Evolutionary conservation across 2,113 vertebrate species (phyloP).

Genomic region (Channa argus): DNA sequence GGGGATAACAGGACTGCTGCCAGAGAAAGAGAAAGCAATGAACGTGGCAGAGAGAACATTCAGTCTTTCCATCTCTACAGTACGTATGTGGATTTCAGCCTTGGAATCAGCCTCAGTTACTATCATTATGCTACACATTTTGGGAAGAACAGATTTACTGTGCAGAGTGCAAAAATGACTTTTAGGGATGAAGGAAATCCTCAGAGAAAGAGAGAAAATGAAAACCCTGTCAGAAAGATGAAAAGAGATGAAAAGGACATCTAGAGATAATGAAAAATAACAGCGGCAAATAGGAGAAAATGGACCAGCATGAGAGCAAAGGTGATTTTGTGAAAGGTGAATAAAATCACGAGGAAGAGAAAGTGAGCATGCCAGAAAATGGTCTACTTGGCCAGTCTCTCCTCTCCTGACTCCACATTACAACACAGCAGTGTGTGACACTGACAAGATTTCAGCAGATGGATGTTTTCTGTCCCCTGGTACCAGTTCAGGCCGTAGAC

Average conservation of each 20-base stretch:
- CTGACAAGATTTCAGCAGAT: conserved; percentile 30
- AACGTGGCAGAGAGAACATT: conserved; percentile 31
- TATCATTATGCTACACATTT: conserved; percentile 48
- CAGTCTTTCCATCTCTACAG: conserved; percentile 19
- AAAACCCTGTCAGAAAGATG: conserved; percentile 57
- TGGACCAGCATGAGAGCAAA: conserved; percentile 23
- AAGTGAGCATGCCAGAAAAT: conserved; percentile 14
- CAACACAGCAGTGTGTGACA: conserved; percentile 24
- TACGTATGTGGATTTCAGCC: conserved; percentile 24
- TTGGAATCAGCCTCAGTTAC: conserved; percentile 22
- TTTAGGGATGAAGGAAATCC: conserved; percentile 59
- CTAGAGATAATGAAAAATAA: conserved; percentile 62
- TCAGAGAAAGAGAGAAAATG: conserved; percentile 51
- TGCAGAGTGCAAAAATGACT: conserved; percentile 37
- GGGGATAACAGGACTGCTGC: conserved; percentile 63
- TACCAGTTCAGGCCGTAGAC: conserved; percentile 25
- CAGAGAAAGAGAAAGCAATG: conserved; percentile 45
- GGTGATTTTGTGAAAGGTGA: conserved; percentile 51
- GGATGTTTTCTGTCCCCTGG: conserved; percentile 28
- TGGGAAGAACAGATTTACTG: conserved; percentile 36
- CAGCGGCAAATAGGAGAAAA: conserved; percentile 40
- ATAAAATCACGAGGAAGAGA: conserved; percentile 33
- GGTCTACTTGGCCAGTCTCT: conserved; percentile 10
- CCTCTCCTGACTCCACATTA: not conserved
- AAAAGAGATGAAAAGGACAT: conserved; percentile 60